Evolutionary conservation across 1,140 invertebrate species (phyloP), one percentile per base, ranked within the genome.

Genomic region (Drosophila quadrilineata): DNA sequence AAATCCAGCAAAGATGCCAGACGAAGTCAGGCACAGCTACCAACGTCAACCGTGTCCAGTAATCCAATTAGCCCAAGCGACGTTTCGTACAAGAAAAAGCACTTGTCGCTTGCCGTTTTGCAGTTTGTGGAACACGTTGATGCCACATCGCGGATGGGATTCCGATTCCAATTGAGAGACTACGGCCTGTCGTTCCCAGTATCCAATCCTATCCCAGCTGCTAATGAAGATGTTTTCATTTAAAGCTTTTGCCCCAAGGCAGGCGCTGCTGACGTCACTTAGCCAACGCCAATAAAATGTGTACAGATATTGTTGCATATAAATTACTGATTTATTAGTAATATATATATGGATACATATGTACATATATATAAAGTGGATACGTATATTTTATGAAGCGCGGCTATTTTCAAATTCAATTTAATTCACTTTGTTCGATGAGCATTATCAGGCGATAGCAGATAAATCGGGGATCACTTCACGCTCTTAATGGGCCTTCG

Each of bases 341-440:
- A 41, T 26, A 43, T 29, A 28, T 28, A 58, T 48, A 33, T 21
- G 10, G 28, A 57, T 31, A 28, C 29, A 22, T 26, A 56, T 57
- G 31, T 19, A 35, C 21, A 16, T 41, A 45, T 48, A 31, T 48
- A 16, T 43, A 35, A 57, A 49, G 58, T 53, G 53, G 41, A 52
- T 62, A 52, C 22, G 10, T 24, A 8, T 12, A 63, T 31, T 28
- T 14, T 19, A 8, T 38, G 33, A 41, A 19, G 63, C 60, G 63
- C 60, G 35, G 29, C 38, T 82, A 84, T 73, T 86, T 82, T 71
- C 75, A 70, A 73, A 75, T 80, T 84, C 82, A 88, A 88, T 88
- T 88, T 87, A 88, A 88, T 88, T 88, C 87, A 88, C 87, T 88
- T 88, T 88, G 87, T 88, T 88, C 87, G 87, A 73, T 88, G 87